phyloP scores from a whole-genome alignment of 2,797 vertebrate species.

The Bryconaethiops microstoma region DNA sequence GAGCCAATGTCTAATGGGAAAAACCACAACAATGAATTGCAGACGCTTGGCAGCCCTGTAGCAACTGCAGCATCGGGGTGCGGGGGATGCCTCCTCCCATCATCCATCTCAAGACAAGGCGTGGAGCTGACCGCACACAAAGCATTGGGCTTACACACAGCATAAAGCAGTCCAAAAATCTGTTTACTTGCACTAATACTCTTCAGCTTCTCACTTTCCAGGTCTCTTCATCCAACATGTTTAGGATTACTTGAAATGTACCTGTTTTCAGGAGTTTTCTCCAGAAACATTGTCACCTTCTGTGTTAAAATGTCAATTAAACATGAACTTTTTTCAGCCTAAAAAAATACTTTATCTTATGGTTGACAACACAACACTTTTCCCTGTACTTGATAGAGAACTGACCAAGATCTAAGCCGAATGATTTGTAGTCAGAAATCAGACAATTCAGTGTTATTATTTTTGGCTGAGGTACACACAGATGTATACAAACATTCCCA shows the following conservation, averaged over 20 bases:
- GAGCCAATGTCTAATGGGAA: constrained; percentile 32
- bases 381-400: not conserved
- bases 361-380: not conserved
- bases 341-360: not conserved
- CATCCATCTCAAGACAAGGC: constrained; percentile 12
- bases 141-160: constrained; percentile 1
- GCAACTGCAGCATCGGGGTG: not conserved
- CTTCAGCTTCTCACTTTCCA: not conserved
- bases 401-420: no score
- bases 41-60: constrained; percentile 5
- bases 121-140: constrained; percentile 34
- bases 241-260: not conserved
- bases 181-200: not conserved
- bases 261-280: not conserved
- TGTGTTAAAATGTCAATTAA: not conserved
- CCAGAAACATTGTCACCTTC: not conserved
- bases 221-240: not conserved
- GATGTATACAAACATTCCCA: no score
- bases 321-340: not conserved
- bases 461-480: no score
- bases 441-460: no score
- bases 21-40: constrained; percentile 32
- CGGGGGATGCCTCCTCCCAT: not conserved
- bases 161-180: not conserved
- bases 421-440: no score